phyloP scores from a whole-genome alignment of 2,888 invertebrate genomes.

The Dendrolimus houi region DNA sequence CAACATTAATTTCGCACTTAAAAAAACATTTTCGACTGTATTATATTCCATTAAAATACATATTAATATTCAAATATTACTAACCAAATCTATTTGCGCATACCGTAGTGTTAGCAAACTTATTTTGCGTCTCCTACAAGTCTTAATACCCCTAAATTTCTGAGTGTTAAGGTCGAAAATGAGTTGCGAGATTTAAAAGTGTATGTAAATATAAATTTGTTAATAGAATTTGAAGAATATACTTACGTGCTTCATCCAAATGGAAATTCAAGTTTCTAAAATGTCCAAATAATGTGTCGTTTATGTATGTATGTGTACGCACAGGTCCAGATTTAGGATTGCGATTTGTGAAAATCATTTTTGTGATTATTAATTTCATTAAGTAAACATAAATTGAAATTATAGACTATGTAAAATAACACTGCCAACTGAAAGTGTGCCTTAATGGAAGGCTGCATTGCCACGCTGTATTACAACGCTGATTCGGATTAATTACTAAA shows the following conservation, averaged over 20 bases:
- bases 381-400: too few relatives aligned
- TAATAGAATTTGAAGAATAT: not conserved
- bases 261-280: slow-evolving; percentile 65
- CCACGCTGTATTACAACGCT: too few relatives aligned
- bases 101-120: not conserved
- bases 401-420: too few relatives aligned
- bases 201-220: not conserved
- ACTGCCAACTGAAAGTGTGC: too few relatives aligned
- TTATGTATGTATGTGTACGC: slow-evolving; percentile 9
- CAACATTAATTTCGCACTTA: not conserved
- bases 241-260: slow-evolving; percentile 17
- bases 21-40: not conserved
- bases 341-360: slow-evolving; percentile 7
- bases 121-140: not conserved
- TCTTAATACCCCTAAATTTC: too few relatives aligned
- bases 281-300: slow-evolving; percentile 49
- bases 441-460: too few relatives aligned
- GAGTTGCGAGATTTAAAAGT: too few relatives aligned
- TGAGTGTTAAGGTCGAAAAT: not conserved
- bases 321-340: slow-evolving; percentile 9
- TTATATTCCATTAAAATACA: not conserved
- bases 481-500: too few relatives aligned
- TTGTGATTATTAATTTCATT: not conserved
- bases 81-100: not conserved
- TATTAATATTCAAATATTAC: not conserved